Conservation (phyloP, 2,797 vertebrate genomes). For the Hoplostethus atlanticus region DNA sequence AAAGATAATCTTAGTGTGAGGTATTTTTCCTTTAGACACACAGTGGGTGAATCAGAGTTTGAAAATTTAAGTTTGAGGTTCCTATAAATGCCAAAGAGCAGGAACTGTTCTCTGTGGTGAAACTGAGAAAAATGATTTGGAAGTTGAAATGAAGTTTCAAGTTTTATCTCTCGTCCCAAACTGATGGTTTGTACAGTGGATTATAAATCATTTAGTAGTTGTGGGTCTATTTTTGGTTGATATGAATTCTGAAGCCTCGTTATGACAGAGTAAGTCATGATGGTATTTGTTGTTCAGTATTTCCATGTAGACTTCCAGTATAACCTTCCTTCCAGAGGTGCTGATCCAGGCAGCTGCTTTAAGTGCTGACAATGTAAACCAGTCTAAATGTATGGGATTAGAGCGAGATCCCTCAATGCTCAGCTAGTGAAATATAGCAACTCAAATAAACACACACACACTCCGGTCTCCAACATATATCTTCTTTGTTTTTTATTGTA, state of each 20-base stretch:
- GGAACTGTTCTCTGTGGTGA: too few species aligned
- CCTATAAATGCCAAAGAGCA: too few species aligned
- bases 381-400: constrained; percentile 49
- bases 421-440: constrained; percentile 25
- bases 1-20: too few species aligned
- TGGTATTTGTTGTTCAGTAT: not conserved
- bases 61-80: too few species aligned
- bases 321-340: too few species aligned
- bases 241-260: too few species aligned
- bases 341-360: constrained; percentile 22
- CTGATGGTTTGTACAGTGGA: too few species aligned
- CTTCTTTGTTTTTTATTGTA: constrained; percentile 83
- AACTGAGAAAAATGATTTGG: too few species aligned
- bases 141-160: too few species aligned
- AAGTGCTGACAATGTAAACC: constrained; percentile 63
- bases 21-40: too few species aligned
- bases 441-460: constrained; percentile 59
- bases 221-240: not conserved
- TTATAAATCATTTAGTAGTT: not conserved
- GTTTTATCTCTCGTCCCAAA: too few species aligned
- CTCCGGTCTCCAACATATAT: constrained; percentile 66
- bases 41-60: too few species aligned
- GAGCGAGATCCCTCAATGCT: constrained; percentile 11
- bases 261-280: not conserved
- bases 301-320: not conserved